phyloP scores from a whole-genome alignment of 2,113 vertebrate species.

The Suricata suricatta region DNA sequence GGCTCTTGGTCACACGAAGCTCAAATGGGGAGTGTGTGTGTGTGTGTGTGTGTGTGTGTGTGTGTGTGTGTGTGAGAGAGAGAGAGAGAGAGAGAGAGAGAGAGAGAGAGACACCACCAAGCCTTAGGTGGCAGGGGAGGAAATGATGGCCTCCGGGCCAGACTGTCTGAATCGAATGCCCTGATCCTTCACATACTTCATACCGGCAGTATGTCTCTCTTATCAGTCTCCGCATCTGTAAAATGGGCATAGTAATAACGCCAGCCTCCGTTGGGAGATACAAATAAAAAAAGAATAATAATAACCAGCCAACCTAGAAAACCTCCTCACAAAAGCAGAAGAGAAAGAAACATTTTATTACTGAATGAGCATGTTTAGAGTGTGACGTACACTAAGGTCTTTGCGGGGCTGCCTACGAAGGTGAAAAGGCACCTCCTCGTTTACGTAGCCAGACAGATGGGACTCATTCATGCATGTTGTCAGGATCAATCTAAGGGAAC shows the following conservation, averaged over 20 bases:
- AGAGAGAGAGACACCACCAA: accelerated
- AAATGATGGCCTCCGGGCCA: background rate
- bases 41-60: too few relatives aligned
- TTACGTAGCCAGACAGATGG: background rate
- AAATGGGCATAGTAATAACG: background rate
- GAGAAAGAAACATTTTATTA: background rate
- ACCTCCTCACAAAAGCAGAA: background rate
- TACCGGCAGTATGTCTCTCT: background rate
- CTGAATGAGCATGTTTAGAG: background rate
- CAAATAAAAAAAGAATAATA: background rate
- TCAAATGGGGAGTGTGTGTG: accelerated
- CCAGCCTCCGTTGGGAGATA: background rate
- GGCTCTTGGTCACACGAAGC: background rate
- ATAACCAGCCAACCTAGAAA: background rate
- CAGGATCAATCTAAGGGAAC: background rate
- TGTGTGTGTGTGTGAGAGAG: too few relatives aligned
- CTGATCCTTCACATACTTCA: background rate
- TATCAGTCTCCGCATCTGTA: background rate
- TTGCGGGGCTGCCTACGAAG: background rate
- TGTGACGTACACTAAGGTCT: background rate
- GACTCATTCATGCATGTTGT: background rate
- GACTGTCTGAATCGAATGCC: background rate
- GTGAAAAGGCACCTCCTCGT: background rate
- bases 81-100: too few relatives aligned
- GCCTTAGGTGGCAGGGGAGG: accelerated